These are phyloP conservation scores for Scopus umbretta DNA, from an alignment of 2,113 vertebrate species.

Conservation along the genomic window DNA sequence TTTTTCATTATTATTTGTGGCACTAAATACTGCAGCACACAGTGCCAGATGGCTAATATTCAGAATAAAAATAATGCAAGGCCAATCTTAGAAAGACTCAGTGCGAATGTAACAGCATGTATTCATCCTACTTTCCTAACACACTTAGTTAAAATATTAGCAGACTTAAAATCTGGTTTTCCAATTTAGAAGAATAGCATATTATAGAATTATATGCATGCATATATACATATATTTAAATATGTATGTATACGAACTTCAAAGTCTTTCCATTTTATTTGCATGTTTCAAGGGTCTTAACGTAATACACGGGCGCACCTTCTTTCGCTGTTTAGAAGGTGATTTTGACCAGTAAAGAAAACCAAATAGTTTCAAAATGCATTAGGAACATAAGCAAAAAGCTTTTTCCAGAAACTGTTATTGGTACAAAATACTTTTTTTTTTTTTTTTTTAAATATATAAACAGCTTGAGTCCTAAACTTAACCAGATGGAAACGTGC, in stretches of 20 bases:
- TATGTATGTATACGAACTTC: neutral
- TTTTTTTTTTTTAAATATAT: slow-evolving; percentile 35
- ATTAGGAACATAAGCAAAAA: slow-evolving; percentile 9
- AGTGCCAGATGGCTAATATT: slow-evolving; percentile 57
- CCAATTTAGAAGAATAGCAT: neutral
- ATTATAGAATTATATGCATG: neutral
- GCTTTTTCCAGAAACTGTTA: slow-evolving; percentile 51
- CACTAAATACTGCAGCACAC: slow-evolving; percentile 43
- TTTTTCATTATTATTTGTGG: slow-evolving; percentile 62
- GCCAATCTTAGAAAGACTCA: slow-evolving; percentile 43
- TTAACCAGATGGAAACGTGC: slow-evolving; percentile 82
- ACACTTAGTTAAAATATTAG: slow-evolving; percentile 45
- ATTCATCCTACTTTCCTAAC: slow-evolving; percentile 24
- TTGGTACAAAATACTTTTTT: slow-evolving; percentile 35
- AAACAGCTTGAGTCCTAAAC: slow-evolving; percentile 79
- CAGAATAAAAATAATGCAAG: slow-evolving; percentile 59
- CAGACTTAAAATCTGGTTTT: slow-evolving; percentile 33
- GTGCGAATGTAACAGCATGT: slow-evolving; percentile 25
- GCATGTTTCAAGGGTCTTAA: neutral
- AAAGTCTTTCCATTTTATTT: neutral
- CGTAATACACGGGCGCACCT: neutral
- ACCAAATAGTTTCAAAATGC: neutral
- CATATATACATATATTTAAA: neutral
- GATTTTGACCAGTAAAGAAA: neutral
- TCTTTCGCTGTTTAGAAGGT: neutral